Percentiles rank a stretch among this genome's conserved stretches.
Conservation (phyloP, 23 tunicate genomes). For the Ascidia mentula region DNA sequence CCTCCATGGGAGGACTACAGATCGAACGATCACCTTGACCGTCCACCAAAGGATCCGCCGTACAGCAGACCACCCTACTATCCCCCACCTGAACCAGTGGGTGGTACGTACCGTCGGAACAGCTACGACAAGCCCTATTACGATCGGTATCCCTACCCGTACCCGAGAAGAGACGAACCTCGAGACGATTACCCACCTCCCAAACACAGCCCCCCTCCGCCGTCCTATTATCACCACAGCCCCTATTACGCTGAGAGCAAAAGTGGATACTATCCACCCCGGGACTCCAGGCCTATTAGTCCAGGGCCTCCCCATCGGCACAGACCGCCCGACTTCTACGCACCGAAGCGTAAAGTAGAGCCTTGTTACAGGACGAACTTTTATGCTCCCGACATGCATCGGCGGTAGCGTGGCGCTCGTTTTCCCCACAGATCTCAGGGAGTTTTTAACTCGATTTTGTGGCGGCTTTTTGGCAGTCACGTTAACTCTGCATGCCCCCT, state of each 20-base stretch:
- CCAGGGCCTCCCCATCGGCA: constrained; percentile 56
- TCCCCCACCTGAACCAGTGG: constrained; percentile 3
- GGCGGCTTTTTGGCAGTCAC: not conserved
- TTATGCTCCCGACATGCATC: constrained; percentile 1
- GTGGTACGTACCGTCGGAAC: not conserved
- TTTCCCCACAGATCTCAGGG: not conserved
- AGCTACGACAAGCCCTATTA: constrained; percentile 9
- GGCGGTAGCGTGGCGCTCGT: not conserved
- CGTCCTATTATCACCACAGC: constrained; percentile 24
- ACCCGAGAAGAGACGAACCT: constrained; percentile 1
- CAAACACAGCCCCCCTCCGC: constrained; percentile 21
- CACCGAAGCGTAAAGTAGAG: not conserved
- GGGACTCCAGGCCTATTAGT: constrained; percentile 31
- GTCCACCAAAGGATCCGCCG: constrained; percentile 32
- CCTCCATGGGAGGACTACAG: constrained; percentile 29
- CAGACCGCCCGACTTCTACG: constrained; percentile 31
- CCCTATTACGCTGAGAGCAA: constrained; percentile 20
- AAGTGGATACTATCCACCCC: constrained; percentile 28
- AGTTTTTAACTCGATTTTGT: not conserved
- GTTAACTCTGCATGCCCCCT: constrained; percentile 1
- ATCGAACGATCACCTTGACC: constrained; percentile 6
- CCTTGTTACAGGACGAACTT: not conserved
- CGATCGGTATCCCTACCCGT: constrained; percentile 17
- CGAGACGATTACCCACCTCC: constrained; percentile 6
- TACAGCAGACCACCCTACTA: constrained; percentile 23